Conservation (phyloP, 2,113 vertebrate genomes). For the Collichthys lucidus region DNA sequence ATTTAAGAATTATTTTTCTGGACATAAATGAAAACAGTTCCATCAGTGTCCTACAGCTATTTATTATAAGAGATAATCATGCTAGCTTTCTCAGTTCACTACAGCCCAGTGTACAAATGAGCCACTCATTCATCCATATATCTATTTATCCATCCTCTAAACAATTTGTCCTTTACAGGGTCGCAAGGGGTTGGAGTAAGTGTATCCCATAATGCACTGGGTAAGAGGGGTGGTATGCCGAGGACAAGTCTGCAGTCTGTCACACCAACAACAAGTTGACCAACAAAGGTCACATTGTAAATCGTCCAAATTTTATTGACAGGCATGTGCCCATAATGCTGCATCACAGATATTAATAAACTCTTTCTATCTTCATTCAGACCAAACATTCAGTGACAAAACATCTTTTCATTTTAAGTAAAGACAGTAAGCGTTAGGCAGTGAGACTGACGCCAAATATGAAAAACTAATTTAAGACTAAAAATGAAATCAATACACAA, state of each 20-base stretch:
- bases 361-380: not conserved
- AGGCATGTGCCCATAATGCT: not conserved
- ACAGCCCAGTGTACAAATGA: not conserved
- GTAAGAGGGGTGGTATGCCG: not conserved
- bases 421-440: not conserved
- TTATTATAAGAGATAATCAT: not conserved
- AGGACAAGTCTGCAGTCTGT: not conserved
- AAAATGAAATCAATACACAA: constrained; percentile 7
- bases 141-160: not conserved
- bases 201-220: not conserved
- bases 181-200: not conserved
- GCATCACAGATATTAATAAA: not conserved
- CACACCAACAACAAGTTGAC: not conserved
- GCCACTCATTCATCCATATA: not conserved
- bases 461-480: not conserved
- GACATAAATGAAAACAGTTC: not conserved
- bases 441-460: not conserved
- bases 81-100: not conserved
- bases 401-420: not conserved
- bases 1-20: not conserved
- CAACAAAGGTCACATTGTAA: not conserved
- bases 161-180: not conserved
- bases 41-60: not conserved
- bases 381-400: not conserved
- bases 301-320: not conserved